Conservation (phyloP, 1,140 invertebrate species). For the Bombus pascuorum region DNA sequence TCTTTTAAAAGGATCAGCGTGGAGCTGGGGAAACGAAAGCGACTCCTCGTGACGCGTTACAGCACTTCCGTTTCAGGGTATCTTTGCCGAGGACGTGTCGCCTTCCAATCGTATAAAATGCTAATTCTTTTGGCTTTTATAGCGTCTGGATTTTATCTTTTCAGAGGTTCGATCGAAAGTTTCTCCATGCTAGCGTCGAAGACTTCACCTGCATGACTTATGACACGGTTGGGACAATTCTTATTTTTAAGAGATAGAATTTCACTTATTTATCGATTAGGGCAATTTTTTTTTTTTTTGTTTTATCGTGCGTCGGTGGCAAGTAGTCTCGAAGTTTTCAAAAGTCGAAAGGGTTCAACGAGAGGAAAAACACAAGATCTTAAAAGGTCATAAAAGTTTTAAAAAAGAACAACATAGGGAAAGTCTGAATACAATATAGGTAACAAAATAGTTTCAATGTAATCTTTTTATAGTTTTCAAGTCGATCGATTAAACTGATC, state of each 20-base stretch:
- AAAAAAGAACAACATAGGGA: no score
- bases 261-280: not conserved
- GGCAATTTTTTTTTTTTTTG: no score
- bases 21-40: not conserved
- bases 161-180: not conserved
- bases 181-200: not conserved
- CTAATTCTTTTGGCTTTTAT: not conserved
- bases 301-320: no score
- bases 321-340: no score
- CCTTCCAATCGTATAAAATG: not conserved
- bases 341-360: no score
- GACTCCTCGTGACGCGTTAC: constrained; percentile 36
- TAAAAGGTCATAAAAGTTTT: no score
- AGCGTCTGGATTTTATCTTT: not conserved
- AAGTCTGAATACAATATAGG: no score
- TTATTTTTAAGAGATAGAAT: not conserved
- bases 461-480: no score
- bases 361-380: no score
- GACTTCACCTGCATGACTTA: not conserved
- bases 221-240: not conserved
- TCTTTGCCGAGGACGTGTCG: not conserved
- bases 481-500: not conserved
- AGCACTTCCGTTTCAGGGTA: constrained; percentile 23
- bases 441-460: no score
- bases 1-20: constrained; percentile 51